Conservation (phyloP, 2,888 invertebrate genomes). For the Phortica magna region DNA sequence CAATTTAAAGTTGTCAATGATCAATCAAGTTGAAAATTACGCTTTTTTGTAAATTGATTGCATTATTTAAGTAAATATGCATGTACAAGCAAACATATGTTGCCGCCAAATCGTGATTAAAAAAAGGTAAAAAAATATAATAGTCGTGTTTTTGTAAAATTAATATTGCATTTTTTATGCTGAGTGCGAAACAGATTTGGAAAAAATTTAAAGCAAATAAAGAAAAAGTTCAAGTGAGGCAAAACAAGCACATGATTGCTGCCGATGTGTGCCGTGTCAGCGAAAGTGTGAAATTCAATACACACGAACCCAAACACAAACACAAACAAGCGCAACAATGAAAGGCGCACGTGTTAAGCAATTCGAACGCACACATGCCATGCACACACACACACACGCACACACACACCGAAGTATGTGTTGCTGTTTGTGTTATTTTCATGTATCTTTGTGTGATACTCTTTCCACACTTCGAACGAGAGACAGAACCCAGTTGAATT, state of each 20-base stretch:
- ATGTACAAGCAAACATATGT: too few species aligned
- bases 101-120: too few species aligned
- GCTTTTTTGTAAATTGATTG: not conserved
- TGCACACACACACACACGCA: not conserved
- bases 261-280: not conserved
- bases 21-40: too few species aligned
- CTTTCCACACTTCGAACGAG: not conserved
- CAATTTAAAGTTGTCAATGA: too few species aligned
- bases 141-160: too few species aligned
- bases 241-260: conserved; percentile 14
- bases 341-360: not conserved
- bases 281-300: conserved; percentile 18
- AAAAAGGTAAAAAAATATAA: not conserved
- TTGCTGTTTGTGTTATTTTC: not conserved
- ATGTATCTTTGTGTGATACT: not conserved
- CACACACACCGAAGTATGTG: not conserved
- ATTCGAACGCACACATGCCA: not conserved
- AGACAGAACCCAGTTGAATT: conserved; percentile 11
- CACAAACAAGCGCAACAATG: not conserved
- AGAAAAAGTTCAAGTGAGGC: not conserved
- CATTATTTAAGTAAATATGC: not conserved
- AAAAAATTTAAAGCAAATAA: not conserved
- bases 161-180: too few species aligned
- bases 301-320: not conserved
- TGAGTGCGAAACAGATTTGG: too few species aligned